Base-by-base conservation (phyloP, 1,140 invertebrate species). In the Aethina tumida region DNA sequence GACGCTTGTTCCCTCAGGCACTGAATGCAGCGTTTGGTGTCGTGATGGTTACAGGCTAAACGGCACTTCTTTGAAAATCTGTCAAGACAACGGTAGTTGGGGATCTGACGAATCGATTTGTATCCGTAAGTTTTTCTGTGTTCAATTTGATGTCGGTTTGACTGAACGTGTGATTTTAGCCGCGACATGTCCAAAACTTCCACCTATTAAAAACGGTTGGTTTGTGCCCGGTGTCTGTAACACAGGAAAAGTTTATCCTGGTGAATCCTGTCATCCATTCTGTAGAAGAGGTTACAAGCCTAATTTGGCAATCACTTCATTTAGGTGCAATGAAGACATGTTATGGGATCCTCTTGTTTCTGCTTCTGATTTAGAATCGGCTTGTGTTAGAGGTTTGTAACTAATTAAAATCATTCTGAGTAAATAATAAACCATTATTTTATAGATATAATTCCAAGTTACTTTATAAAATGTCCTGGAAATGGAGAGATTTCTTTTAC, bases 401-500 rank as follows among this genome's bases (percentile, higher is more conserved):
- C 33, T 20, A n/a, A n/a, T 27, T 12, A 37, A 36, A 18, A 29
- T 41, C 16, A 28, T 3, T 9, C 39, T 39, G 22, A 27, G 18
- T 37, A 7, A 14, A 28, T 22, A 29, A 29, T 31, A 9, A 32
- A 22, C 14, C 15, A 22, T 30, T 38, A 26, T 48, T 26, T 53
- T 48, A 9, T 49, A 63, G 59, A 58, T 35, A 42, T 43, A 39
- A 54, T 65, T 31, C 61, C 62, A 28, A 71, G 75, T 20, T 78
- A 68, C 49, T 24, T 8, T 49, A 78, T 82, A 37, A 73, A 67
- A 40, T 82, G 79, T 53, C 77, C 79, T 1, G 54, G 46, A 19
- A 40, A 42, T 13, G 63, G 63, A 12, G 67, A 73, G 50, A 62
- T 79, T 31, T 68, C 66, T 25, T 69, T 75, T 14, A 63, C 69